Base-by-base conservation (phyloP, 1,140 invertebrate genomes). In the Solenopsis invicta region DNA sequence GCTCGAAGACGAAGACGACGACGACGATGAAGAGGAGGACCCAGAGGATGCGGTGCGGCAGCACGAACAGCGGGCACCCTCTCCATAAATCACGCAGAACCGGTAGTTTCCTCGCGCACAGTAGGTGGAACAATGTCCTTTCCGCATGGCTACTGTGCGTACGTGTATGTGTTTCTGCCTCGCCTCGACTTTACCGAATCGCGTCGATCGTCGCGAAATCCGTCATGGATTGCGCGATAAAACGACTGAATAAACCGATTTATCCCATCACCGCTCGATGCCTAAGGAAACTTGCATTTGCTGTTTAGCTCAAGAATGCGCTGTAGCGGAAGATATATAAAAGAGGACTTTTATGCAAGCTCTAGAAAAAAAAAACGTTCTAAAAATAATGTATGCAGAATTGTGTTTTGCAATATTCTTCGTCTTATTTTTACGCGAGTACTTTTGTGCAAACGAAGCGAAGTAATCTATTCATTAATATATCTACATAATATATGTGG, bases 51-150 rank as follows among this genome's bases (percentile, higher is more conserved):
- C 80, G 74, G n/a, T 41, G 66, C 59, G 54, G 76, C 78, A 71
- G 77, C 81, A 54, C 89, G 88, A 89, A 81, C 77, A 82, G 56
- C 52, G 61, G 78, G 50, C 81, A 86, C 80, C 76, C 89, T 88
- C 89, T 77, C 89, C 87, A 91, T 90, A 90, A 91, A 90, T 90
- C 89, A 90, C 89, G 34, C 88, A 48, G 72, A 66, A 59, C 88
- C 56, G 71, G 89, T 84, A 88, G 89, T 90, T 90, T 90, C 89
- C 89, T 77, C 84, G 89, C 77, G 89, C 76, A 85, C 88, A 77
- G 89, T 78, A 90, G 88, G 89, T 76, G 85, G 86, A 90, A 90
- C 89, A 90, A 90, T 90, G 89, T 90, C 86, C 89, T 85, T 85
- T 90, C 72, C 88, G 62, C 78, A 89, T 77, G 56, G 87, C 84